Evolutionary conservation across 2,888 invertebrate species (phyloP).

Genomic region (Podotricha telesiphe): DNA sequence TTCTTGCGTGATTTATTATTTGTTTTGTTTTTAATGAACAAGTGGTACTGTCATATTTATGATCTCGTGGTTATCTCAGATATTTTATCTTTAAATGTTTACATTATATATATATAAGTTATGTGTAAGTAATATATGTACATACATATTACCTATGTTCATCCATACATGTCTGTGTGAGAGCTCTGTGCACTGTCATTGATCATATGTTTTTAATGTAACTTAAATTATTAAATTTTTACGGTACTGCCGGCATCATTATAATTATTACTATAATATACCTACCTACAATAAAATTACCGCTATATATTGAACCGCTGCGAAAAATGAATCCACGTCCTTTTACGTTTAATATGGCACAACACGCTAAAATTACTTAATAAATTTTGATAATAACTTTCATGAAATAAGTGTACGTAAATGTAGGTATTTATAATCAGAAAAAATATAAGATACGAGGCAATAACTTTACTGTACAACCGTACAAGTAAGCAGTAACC

Average conservation of each 20-base stretch:
- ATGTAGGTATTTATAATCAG: slow-evolving; percentile 3
- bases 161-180: too few relatives aligned
- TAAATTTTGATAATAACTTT: neutral
- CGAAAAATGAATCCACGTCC: neutral
- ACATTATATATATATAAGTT: neutral
- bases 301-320: neutral
- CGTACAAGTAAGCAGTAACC: slow-evolving; percentile 14
- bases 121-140: too few relatives aligned
- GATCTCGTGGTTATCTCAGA: neutral
- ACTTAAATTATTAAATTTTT: too few relatives aligned
- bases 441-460: slow-evolving; percentile 13
- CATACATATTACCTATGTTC: too few relatives aligned
- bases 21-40: slow-evolving; percentile 38
- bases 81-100: neutral
- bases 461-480: neutral
- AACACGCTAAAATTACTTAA: neutral
- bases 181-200: too few relatives aligned
- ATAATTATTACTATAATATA: neutral
- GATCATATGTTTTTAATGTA: too few relatives aligned
- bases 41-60: slow-evolving; percentile 31
- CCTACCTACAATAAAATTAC: neutral
- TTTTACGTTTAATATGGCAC: neutral
- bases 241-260: too few relatives aligned
- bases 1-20: slow-evolving; percentile 42
- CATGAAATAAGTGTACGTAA: neutral